These are phyloP conservation scores for Actinopyga echinites DNA, from an alignment of 53 echinoderm and acorn worm genomes.

Conservation along the genomic window DNA sequence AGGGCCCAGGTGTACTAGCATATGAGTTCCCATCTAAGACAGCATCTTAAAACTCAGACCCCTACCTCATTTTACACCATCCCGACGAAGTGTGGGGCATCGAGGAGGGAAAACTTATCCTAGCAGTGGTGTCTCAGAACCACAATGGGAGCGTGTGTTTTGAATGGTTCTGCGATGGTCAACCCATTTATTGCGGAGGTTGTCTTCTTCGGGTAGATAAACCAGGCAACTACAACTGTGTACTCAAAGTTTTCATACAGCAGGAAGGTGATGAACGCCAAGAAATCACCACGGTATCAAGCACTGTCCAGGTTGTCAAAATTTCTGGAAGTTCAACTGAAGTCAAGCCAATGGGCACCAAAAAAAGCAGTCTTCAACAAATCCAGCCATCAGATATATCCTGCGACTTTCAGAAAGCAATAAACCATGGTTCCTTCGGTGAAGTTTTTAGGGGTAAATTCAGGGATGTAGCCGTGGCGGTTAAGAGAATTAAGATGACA, in stretches of 20 bases:
- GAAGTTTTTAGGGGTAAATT: conserved; percentile 41
- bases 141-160: conserved; percentile 36
- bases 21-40: conserved; percentile 36
- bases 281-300: not conserved
- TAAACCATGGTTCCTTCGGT: conserved; percentile 47
- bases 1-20: conserved; percentile 16
- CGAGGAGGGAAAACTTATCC: conserved; percentile 43
- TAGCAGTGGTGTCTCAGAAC: conserved; percentile 37
- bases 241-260: conserved; percentile 21
- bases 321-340: not conserved
- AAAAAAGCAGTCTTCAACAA: not conserved
- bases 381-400: conserved; percentile 29
- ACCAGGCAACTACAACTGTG: conserved; percentile 36
- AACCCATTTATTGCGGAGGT: conserved; percentile 28
- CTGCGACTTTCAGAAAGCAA: conserved; percentile 42
- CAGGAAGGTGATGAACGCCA: conserved; percentile 16
- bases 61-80: conserved; percentile 44
- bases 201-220: conserved; percentile 42
- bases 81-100: conserved; percentile 45
- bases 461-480: conserved; percentile 14
- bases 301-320: conserved; percentile 35
- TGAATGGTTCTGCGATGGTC: conserved; percentile 49
- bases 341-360: not conserved
- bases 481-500: conserved; percentile 49
- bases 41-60: conserved; percentile 40